Evolutionary conservation across 2,888 invertebrate genomes (phyloP), one percentile per base, ranked within the genome.

Genomic region (Hemicrepidius hirtus): DNA sequence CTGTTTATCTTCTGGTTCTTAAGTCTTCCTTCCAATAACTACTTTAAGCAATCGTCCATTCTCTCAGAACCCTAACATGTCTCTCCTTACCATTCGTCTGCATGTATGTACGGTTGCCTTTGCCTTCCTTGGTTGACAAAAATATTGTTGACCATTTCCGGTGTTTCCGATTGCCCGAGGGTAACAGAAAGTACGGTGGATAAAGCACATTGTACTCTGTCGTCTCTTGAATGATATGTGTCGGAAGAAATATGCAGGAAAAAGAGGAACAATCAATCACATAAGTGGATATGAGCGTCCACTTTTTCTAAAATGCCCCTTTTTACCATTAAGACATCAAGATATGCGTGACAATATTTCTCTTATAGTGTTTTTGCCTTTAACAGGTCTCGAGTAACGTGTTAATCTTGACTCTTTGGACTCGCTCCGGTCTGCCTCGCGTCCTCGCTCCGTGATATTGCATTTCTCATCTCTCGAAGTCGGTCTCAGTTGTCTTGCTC

Each of bases 301-400:
- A 50, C 69, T 71, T 74, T 74, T 74, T 73, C 46, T 65, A 68
- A 68, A 59, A 64, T 41, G 32, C 59, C 49, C 44, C 57, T 73
- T 68, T 71, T 73, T 62, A 64, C 67, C 41, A 76, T 75, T 68
- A 76, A 76, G 74, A 75, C 71, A 76, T 78, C 76, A 76, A 71
- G 73, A 71, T 65, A 77, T 73, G 76, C 78, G 78, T 77, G 78
- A 77, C 78, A 77, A 76, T 78, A 78, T 78, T 77, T 76, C 75
- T 74, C 75, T 76, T 72, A 77, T 73, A 68, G 62, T 50, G 68
- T 77, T 77, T 75, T 75, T 77, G 69, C 62, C 50, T 53, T 69
- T 60, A 67, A 55, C 70, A 50, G 55, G 60, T 70, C 68, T 66
- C 46, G 71, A 66, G 50, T 69, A 75, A 76, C 75, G 75, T 76